Base-by-base conservation (phyloP, 2,113 vertebrate genomes). In the Passerina amoena region DNA sequence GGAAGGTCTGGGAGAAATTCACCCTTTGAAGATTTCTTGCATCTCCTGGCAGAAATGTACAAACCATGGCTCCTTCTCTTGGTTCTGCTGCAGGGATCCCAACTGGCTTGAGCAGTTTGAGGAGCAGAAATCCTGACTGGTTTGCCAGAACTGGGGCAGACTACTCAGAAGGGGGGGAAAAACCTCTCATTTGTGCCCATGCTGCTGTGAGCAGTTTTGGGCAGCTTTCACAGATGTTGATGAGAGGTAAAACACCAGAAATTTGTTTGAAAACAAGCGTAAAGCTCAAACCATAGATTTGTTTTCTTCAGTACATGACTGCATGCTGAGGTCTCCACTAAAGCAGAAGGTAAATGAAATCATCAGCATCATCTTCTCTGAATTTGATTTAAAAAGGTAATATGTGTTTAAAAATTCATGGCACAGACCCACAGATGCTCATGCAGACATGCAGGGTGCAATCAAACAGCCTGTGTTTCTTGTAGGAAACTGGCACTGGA, bases 341-440 rank as follows among this genome's bases (percentile, higher is more conserved):
- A 72, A 93, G 54, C 42, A 83, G 78, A 73, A 94, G 53, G 61
- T 79, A 91, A 94, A 95, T 76, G 40, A 72, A 87, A 72, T 82
- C 23, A 75, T 90, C 57, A 65, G 59, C 51, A 42, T 30, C 5
- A 12, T 63, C 44, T 64, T 48, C 42, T 18, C 28, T 68, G 65
- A 84, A 83, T 78, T 83, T 83, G 80, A 78, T 88, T 88, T 2
- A 66, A 86, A 88, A 90, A 59, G 28, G 23, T 75, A 47, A 28
- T 69, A 18, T 16, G 13, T 59, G 24, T 78, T 92, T 83, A 88
- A 88, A 83, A 78, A 81, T 86, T 81, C 64, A 47, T 60, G 47
- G 42, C 54, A 37, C 25, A 69, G 71, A 28, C 79, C 35, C 56
- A 23, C 33, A n/a, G 45, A 47, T 90, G 79, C 51, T 94, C 45